phyloP scores from a whole-genome alignment of 2,888 invertebrate genomes.

The Drosophila pseudotakahashii region DNA sequence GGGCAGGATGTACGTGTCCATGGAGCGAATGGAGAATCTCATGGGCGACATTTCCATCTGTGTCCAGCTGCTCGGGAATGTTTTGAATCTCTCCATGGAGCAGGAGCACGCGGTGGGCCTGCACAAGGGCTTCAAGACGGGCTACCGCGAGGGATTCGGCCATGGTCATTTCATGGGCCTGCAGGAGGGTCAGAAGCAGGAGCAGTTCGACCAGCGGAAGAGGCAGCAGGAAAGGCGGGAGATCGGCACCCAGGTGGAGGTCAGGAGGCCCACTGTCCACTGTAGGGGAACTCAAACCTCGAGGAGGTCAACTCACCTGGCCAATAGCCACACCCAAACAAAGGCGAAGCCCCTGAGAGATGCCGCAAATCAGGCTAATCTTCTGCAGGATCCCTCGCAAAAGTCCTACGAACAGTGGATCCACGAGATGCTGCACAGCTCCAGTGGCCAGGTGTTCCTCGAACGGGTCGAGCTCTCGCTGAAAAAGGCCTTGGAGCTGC shows the following conservation, averaged over 20 bases:
- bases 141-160: slow-evolving; percentile 62
- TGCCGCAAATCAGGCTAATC: slow-evolving; percentile 23
- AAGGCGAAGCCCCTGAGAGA: not conserved
- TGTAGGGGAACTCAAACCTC: not conserved
- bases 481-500: slow-evolving; percentile 76
- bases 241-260: not conserved
- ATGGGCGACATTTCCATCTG: slow-evolving; percentile 48
- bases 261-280: not conserved
- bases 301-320: not conserved
- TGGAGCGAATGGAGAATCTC: slow-evolving; percentile 32
- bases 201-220: not conserved
- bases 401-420: slow-evolving; percentile 82
- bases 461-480: slow-evolving; percentile 81
- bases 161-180: slow-evolving; percentile 65
- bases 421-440: slow-evolving; percentile 79
- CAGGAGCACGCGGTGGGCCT: slow-evolving; percentile 60
- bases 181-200: slow-evolving; percentile 50
- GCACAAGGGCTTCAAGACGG: slow-evolving; percentile 55
- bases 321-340: slow-evolving; percentile 6
- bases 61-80: slow-evolving; percentile 54
- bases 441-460: slow-evolving; percentile 81
- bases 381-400: not conserved
- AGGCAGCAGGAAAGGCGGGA: slow-evolving; percentile 1
- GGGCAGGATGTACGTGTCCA: slow-evolving; percentile 15
- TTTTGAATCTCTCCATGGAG: slow-evolving; percentile 64